phyloP scores from a whole-genome alignment of 2,888 invertebrate species.

The Drosophila melanocephala region DNA sequence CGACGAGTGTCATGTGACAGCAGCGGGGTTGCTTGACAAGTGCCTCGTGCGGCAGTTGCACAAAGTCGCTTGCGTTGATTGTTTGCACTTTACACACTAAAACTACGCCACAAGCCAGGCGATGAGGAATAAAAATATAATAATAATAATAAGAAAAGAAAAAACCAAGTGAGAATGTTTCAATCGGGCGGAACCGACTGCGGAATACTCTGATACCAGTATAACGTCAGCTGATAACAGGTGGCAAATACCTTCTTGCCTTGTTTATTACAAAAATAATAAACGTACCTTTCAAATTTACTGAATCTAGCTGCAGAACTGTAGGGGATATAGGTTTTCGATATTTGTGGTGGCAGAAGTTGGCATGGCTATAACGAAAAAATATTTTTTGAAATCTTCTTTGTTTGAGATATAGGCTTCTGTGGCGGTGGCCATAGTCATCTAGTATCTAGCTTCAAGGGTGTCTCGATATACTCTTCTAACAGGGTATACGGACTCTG shows the following conservation, averaged over 20 bases:
- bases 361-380: neutral
- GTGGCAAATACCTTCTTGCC: neutral
- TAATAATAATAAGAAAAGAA: constrained; percentile 12
- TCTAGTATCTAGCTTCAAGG: neutral
- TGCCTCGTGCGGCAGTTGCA: constrained; percentile 60
- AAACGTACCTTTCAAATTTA: neutral
- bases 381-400: neutral
- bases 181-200: neutral
- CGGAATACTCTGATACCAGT: neutral
- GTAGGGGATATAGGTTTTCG: neutral
- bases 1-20: constrained; percentile 1
- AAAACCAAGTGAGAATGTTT: neutral
- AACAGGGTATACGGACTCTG: neutral
- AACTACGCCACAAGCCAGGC: constrained; percentile 63
- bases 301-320: too few species aligned
- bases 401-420: neutral
- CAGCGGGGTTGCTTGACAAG: constrained; percentile 12
- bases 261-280: too few species aligned
- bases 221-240: neutral
- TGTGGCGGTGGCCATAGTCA: neutral
- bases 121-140: constrained; percentile 14
- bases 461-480: neutral
- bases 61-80: constrained; percentile 77
- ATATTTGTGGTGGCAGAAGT: neutral
- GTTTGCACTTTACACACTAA: constrained; percentile 77